A percentile compares a stretch with the other conserved stretches of the same genome.
Evolutionary conservation across 2,888 invertebrate genomes (phyloP).

Genomic region (Aromia moschata): DNA sequence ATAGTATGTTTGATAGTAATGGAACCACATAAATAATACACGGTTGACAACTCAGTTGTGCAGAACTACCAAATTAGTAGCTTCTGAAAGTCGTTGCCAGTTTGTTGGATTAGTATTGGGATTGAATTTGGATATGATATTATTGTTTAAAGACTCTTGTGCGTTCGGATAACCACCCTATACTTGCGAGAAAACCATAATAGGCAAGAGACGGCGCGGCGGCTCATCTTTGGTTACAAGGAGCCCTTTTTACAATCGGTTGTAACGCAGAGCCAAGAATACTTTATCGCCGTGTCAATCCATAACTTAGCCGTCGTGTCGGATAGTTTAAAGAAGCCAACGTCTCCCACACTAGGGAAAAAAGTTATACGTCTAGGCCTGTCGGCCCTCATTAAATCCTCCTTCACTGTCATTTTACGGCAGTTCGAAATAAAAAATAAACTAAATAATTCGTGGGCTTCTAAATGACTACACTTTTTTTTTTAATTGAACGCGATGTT

Average conservation of each 20-base stretch:
- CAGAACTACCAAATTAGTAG: no score
- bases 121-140: no score
- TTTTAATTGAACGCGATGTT: no score
- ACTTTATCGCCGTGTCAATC: conserved; percentile 57
- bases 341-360: conserved; percentile 53
- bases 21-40: no score
- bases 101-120: no score
- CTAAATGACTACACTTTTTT: no score
- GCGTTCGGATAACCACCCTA: neutral
- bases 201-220: conserved; percentile 30
- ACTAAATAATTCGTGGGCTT: no score
- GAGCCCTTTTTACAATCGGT: conserved; percentile 51
- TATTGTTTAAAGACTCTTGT: no score
- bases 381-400: conserved; percentile 39
- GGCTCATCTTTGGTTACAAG: conserved; percentile 51
- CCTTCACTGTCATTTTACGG: conserved; percentile 37
- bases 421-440: no score
- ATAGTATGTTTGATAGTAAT: no score
- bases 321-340: conserved; percentile 50
- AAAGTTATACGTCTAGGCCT: conserved; percentile 37
- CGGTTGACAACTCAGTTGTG: no score
- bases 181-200: conserved; percentile 3
- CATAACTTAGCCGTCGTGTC: conserved; percentile 56
- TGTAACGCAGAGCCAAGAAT: conserved; percentile 53
- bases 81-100: no score